Evolutionary conservation across 2,888 invertebrate species (phyloP).

Genomic region (Furcula furcula): DNA sequence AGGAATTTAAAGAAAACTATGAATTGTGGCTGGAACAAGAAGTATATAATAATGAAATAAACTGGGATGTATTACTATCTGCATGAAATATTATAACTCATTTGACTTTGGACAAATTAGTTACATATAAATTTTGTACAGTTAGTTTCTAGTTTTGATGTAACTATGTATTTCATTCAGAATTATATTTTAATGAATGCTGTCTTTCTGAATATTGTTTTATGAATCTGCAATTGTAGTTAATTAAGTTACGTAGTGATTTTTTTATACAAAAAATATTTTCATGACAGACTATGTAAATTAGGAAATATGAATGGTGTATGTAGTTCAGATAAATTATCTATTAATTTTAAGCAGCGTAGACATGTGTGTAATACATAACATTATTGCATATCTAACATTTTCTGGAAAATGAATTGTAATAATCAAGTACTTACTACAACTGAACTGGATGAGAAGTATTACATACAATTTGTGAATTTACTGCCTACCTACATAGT

Average conservation of each 20-base stretch:
- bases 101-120: constrained; percentile 12
- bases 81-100: constrained; percentile 37
- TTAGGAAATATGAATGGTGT: constrained; percentile 17
- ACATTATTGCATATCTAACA: constrained; percentile 10
- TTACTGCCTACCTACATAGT: constrained; percentile 4
- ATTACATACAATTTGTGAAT: constrained; percentile 19
- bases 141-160: constrained; percentile 38
- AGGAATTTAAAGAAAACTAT: constrained; percentile 96
- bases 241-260: constrained; percentile 28
- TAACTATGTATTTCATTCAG: constrained; percentile 21
- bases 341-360: constrained; percentile 17
- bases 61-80: constrained; percentile 85
- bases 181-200: constrained; percentile 30
- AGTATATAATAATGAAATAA: constrained; percentile 93
- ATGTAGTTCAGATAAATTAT: constrained; percentile 12
- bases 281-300: constrained; percentile 23
- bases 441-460: constrained; percentile 6
- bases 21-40: constrained; percentile 98
- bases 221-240: constrained; percentile 27
- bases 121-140: constrained; percentile 35
- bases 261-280: constrained; percentile 18
- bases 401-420: constrained; percentile 25
- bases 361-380: constrained; percentile 24
- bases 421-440: constrained; percentile 23
- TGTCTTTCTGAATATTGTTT: constrained; percentile 21